Base-by-base conservation (phyloP, 2,113 vertebrate genomes). In the Dascyllus trimaculatus region DNA sequence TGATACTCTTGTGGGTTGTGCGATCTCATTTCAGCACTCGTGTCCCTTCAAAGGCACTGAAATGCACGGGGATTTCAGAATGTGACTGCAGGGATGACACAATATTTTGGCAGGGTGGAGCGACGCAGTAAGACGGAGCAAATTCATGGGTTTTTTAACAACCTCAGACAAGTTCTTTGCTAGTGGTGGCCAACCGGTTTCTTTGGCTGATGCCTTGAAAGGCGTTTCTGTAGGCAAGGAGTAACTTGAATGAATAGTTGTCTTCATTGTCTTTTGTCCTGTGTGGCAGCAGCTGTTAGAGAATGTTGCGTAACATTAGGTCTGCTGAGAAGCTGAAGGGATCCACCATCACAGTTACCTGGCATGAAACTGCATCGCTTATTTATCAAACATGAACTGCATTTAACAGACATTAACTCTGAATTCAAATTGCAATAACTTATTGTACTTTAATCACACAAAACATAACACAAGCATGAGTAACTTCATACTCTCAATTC, bases 1-100 rank as follows among this genome's bases (percentile, higher is more conserved):
- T 94, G 95, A 96, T 92, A 94, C 94, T 95, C 76, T 94, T 83
- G 91, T 86, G 93, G 95, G 92, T 91, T 90, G 93, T 92, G 91
- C 89, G 94, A 95, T 96, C 96, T 68, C 94, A 80, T 96, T 96
- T 97, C 96, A 96, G 94, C 92, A 91, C 95, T 95, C 71, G 73
- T 56, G 86, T 89, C 77, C 83, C 76, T 89, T 89, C 86, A 89
- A 89, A 90, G 80, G 52, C 87, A 93, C 94, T 91, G 92, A 94
- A 95, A 94, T 51, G 67, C 87, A 87, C 83, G 89, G 90, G 88
- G 93, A 93, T 92, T 94, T 93, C 88, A 93, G 89, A 57, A 40
- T 82, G 81, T 21, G 84, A 79, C 80, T 84, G 14, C 9, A 66
- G 24, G 51, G 70, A 82, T 89, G 87, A 88, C 81, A 85, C 71